phyloP scores from a whole-genome alignment of 2,797 vertebrate genomes.

The Anguilla pacifica region DNA sequence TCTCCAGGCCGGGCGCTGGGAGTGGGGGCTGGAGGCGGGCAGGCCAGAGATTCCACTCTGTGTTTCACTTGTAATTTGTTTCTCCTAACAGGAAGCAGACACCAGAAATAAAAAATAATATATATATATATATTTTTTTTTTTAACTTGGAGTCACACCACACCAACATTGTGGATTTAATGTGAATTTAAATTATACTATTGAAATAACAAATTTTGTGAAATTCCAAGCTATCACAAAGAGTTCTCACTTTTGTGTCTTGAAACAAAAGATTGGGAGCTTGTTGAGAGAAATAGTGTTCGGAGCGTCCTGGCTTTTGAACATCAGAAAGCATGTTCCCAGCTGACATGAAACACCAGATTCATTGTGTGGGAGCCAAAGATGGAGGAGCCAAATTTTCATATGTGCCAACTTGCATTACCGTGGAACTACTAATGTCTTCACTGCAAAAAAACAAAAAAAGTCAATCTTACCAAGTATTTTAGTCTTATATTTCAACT shows the following conservation, averaged over 20 bases:
- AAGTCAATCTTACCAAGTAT: no score
- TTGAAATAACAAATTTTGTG: neutral
- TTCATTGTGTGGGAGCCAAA: no score
- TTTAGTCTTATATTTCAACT: no score
- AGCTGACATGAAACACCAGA: no score
- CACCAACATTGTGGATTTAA: neutral
- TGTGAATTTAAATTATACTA: neutral
- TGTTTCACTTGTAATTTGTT: slow-evolving; percentile 11
- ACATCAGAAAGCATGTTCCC: neutral
- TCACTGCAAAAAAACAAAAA: no score
- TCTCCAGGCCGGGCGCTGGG: neutral
- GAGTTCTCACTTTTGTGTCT: neutral
- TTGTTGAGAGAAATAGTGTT: neutral
- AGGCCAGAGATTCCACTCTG: neutral
- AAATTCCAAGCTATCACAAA: neutral
- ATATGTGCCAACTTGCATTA: no score
- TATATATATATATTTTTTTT: no score
- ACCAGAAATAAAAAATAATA: slow-evolving; percentile 14
- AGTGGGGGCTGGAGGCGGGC: neutral
- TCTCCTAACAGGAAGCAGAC: slow-evolving; percentile 24
- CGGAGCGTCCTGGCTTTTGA: neutral
- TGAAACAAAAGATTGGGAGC: neutral
- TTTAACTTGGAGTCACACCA: neutral
- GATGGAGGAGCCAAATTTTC: no score
- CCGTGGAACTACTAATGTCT: no score